Evolutionary conservation across 2,797 vertebrate genomes (phyloP), one percentile per base, ranked within the genome.

Genomic region (Acipenser transmontanus): DNA sequence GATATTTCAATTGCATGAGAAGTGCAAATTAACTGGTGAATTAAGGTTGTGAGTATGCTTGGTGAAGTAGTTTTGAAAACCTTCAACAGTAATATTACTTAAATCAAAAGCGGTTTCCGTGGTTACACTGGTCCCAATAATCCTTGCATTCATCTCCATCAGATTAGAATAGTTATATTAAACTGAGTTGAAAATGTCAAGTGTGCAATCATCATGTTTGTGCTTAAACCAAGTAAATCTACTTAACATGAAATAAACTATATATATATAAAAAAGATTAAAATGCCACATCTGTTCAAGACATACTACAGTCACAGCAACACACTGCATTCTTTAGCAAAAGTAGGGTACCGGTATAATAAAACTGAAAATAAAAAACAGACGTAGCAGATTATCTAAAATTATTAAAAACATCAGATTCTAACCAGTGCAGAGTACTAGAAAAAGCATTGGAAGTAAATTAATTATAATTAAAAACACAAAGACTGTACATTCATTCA

Each of bases 11-110:
- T 65, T 66, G 61, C 59, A 85, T 74, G 70, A 79, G 81, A 84
- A 86, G 85, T 87, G 85, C 84, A 80, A 79, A 74, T 76, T 11
- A 74, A 77, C 76, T 80, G 79, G 71, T 82, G 73, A 72, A 77
- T 66, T 71, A 4, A 34, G 34, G 34, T 70, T 64, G 10, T 7
- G 52, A 68, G 73, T 64, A 9, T 69, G 67, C 12, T 34, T 47
- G 60, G 61, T 47, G 66, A 47, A 57, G 10, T 8, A 9, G 66
- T 72, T 52, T 56, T 56, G 2, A 4, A 34, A 34, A 34, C 34
- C 34, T 50, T 66, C 14, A 10, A 49, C 47, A 59, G 51, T 13
- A 59, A 54, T 51, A 66, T 61, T 6, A 62, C 56, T 63, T 63
- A 48, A 63, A 68, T 51, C 9, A 50, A 47, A 49, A 20, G 8